Conservation (phyloP, 2,113 vertebrate species). For the Balaeniceps rex region DNA sequence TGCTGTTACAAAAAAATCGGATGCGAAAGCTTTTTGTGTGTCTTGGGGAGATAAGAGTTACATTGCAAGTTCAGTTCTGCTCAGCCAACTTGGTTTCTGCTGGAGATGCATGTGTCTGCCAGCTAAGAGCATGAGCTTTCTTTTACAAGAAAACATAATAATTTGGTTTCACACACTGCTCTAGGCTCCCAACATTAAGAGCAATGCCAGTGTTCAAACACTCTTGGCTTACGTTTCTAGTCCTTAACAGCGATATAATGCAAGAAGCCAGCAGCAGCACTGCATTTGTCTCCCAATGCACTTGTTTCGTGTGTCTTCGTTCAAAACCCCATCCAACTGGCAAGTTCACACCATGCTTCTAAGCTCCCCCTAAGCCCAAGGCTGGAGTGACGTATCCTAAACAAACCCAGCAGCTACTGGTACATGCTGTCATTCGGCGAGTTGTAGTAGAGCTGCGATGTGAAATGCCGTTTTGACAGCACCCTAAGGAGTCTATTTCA, state of each 20-base stretch:
- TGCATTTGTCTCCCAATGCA: not conserved
- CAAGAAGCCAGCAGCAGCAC: not conserved
- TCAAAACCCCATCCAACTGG: not conserved
- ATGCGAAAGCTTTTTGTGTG: not conserved
- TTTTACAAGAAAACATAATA: not conserved
- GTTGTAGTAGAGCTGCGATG: not conserved
- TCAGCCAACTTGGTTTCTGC: not conserved
- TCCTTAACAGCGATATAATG: not conserved
- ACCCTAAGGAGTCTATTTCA: not conserved
- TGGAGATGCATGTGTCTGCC: not conserved
- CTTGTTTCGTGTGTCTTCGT: not conserved
- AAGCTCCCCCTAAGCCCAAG: not conserved
- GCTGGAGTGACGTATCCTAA: not conserved
- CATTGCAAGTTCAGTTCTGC: not conserved
- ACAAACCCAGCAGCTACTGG: not conserved
- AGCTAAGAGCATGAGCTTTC: not conserved
- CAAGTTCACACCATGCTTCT: not conserved
- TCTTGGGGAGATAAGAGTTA: not conserved
- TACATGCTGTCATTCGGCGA: not conserved
- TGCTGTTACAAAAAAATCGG: not conserved
- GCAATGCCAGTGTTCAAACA: not conserved
- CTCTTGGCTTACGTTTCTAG: not conserved
- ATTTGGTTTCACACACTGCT: not conserved
- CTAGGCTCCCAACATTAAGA: not conserved
- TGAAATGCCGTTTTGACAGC: not conserved